These are phyloP conservation scores for Alethe diademata DNA, from an alignment of 2,113 vertebrate genomes.

Conservation along the genomic window DNA sequence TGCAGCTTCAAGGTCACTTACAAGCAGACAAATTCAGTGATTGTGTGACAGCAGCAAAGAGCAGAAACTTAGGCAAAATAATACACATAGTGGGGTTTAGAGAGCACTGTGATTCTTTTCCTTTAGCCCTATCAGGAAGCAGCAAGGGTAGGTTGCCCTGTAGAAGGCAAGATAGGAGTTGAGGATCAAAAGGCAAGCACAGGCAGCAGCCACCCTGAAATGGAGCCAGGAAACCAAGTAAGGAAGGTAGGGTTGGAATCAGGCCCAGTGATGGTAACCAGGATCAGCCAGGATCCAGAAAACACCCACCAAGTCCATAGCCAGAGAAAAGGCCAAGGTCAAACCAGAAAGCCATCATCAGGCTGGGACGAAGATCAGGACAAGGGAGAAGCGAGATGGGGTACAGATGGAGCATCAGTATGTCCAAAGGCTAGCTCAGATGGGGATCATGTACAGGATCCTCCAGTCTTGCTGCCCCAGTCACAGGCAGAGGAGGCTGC, in stretches of 20 bases:
- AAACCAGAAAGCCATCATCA: neutral
- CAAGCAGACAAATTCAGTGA: neutral
- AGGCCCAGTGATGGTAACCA: neutral
- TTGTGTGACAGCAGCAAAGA: neutral
- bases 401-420: neutral
- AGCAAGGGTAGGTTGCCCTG: neutral
- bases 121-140: neutral
- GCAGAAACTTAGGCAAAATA: neutral
- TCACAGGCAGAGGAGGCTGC: neutral
- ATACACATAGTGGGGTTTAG: neutral
- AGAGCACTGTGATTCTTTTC: neutral
- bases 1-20: neutral
- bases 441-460: fast-evolving
- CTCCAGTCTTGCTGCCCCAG: neutral
- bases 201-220: neutral
- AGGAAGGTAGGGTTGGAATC: neutral
- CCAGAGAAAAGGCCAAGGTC: neutral
- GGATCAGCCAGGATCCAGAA: neutral
- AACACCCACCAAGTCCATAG: neutral
- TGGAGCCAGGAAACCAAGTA: neutral
- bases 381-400: fast-evolving
- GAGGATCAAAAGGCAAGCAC: fast-evolving
- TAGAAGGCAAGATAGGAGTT: neutral
- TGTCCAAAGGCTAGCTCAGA: fast-evolving
- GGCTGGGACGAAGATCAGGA: neutral